Conservation (phyloP, 2,888 invertebrate species). For the Drosophila subsilvestris region DNA sequence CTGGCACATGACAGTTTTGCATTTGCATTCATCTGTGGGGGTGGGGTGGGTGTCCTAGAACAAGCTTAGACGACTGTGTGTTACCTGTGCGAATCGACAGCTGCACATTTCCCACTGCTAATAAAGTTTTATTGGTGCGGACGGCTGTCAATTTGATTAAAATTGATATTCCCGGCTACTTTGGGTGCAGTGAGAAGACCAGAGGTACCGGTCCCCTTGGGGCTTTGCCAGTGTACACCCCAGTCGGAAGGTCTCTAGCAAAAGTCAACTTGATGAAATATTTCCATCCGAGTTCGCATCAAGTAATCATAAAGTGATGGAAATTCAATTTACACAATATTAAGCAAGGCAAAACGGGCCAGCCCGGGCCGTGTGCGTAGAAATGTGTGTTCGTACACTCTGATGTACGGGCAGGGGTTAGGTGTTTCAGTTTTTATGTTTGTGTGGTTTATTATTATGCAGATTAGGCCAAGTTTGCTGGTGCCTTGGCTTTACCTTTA, state of each 20-base stretch:
- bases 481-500: conserved; percentile 44
- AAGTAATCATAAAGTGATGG: conserved; percentile 81
- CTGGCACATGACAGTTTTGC: too few species aligned
- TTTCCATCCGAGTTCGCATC: conserved; percentile 66
- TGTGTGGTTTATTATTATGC: conserved; percentile 74
- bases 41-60: too few species aligned
- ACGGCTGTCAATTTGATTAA: conserved; percentile 41
- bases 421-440: conserved; percentile 52
- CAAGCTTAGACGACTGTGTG: background rate
- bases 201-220: background rate
- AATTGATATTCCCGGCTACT: conserved; percentile 30
- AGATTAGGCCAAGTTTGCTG: conserved; percentile 69
- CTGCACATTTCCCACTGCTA: conserved; percentile 16
- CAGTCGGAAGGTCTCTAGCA: conserved; percentile 3
- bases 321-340: conserved; percentile 81
- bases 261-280: conserved; percentile 50
- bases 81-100: background rate
- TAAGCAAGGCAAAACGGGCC: conserved; percentile 72
- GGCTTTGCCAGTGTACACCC: background rate
- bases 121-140: conserved; percentile 43
- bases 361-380: conserved; percentile 21
- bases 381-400: conserved; percentile 24
- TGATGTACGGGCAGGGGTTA: conserved; percentile 12
- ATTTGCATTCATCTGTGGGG: background rate
- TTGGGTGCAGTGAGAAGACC: conserved; percentile 17